Evolutionary conservation across 2,113 vertebrate genomes (phyloP).

Genomic region (Sinosuthora webbiana): DNA sequence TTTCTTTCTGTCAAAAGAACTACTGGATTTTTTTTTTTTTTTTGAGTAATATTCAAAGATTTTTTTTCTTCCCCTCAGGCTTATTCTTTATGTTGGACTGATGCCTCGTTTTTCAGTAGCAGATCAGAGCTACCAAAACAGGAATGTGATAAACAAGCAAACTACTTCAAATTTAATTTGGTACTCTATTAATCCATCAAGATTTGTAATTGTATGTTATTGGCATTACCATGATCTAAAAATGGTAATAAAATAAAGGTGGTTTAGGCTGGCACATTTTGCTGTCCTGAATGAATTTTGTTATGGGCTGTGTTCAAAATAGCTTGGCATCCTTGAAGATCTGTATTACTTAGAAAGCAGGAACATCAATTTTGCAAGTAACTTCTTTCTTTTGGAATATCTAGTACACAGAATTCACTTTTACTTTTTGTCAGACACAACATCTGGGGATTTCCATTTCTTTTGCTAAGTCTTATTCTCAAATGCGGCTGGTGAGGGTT

Average conservation of each 20-base stretch:
- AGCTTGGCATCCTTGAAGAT: neutral
- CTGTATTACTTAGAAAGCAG: neutral
- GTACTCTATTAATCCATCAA: neutral
- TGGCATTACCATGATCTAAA: neutral
- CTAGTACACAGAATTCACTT: neutral
- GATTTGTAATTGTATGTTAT: neutral
- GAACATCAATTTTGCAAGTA: neutral
- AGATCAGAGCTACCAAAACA: neutral
- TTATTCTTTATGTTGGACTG: conserved; percentile 19
- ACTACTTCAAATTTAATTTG: neutral
- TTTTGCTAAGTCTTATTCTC: neutral
- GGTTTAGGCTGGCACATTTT: neutral
- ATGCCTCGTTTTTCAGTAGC: neutral
- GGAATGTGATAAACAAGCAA: neutral
- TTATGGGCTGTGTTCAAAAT: neutral
- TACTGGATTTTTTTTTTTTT: neutral
- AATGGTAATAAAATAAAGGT: neutral
- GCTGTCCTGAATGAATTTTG: neutral
- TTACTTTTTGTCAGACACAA: neutral
- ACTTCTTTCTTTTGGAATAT: neutral
- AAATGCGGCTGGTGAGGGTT: neutral
- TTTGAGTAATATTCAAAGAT: neutral
- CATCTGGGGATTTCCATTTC: neutral
- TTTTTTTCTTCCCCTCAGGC: neutral
- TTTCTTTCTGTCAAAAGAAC: neutral